Evolutionary conservation across 2,113 vertebrate genomes (phyloP), one percentile per base, ranked within the genome.

Genomic region (Oncorhynchus nerka): DNA sequence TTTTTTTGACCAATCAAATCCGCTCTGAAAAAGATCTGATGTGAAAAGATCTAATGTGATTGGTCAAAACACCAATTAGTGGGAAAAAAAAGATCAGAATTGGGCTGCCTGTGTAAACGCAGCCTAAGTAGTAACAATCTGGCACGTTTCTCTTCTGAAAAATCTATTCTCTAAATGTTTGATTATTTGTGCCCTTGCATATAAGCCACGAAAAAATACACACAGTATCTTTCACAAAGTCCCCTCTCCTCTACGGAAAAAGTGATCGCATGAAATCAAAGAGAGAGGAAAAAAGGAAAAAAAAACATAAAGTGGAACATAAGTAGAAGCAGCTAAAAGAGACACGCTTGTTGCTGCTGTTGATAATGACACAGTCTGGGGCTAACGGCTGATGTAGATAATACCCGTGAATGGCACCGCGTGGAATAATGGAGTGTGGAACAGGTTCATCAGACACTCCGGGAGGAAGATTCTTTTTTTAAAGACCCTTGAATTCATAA

Each of bases 391-490:
- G 13, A 28, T 65, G 69, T 49, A 26, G 59, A 71, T 76, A 71
- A n/a, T 62, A 59, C 22, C 67, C 30, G 12, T 70, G 51, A 45
- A 76, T 24, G 67, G 51, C 65, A 75, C 48, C 26, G 16, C 34
- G 45, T 19, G 51, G 51, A 57, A 75, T 34, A 76, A 70, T 62
- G n/a, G 24, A 22, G 51, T 30, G 22, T 13, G 66, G 66, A 70
- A 26, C 49, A 70, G 28, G 28, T 39, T 59, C 67, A 57, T 61
- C 49, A 69, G 75, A 32, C 24, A 24, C 26, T 20, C 30, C 59
- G 13, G 5, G 32, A 19, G 71, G 22, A 57, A 24, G 24, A 71
- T 13, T 16, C 1, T 7, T 9, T 7, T 34, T 4, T n/a, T 3
- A 32, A 62, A 61, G 1, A 34, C 32, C 19, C 57, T 8, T 22